Evolutionary conservation across 1,140 invertebrate genomes (phyloP), one percentile per base, ranked within the genome.

Genomic region (Triops longicaudatus): DNA sequence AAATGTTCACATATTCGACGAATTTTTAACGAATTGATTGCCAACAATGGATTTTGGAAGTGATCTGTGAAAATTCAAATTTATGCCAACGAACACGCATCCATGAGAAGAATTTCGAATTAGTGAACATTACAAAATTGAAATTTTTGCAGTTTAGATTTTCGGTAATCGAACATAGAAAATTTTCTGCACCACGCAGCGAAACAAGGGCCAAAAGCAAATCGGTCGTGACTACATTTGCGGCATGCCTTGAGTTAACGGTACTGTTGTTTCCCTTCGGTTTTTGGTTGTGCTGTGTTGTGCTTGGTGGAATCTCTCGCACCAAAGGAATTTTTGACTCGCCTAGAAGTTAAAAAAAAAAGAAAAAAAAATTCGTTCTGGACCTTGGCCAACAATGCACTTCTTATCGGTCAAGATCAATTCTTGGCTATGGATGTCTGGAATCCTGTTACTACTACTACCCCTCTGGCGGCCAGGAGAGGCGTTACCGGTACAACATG

Each of bases 191-290:
- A 63, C 10, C 10, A 14, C 17, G 50, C 50, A 63, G 50, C 14
- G 9, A 17, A 17, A 63, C 0, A 63, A 63, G 22, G 50, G 50
- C 50, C 50, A 63, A 63, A 63, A 14, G 50, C 50, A 63, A 63
- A 63, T 63, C 50, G 50, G 50, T 63, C 50, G 50, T 63, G 50
- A 63, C 31, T 37, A 37, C 31, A 37, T 37, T 37, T 37, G 7
- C 50, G 50, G 50, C 50, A 63, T 63, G 50, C 50, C 50, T 63
- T 63, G 50, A 63, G 50, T 63, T 37, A 63, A 63, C 50, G 50
- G 50, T 63, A 63, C 50, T 63, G 50, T 63, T 37, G 31, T 37
- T 37, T 37, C 31, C 31, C 31, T 37, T 37, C 31, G 50, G 10
- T 63, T 63, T 22, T 63, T 6, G 17, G n/a, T 3, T 63, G 50